Evolutionary conservation across 2,113 vertebrate genomes (phyloP), one percentile per base, ranked within the genome.

Genomic region (Apodemus sylvaticus): DNA sequence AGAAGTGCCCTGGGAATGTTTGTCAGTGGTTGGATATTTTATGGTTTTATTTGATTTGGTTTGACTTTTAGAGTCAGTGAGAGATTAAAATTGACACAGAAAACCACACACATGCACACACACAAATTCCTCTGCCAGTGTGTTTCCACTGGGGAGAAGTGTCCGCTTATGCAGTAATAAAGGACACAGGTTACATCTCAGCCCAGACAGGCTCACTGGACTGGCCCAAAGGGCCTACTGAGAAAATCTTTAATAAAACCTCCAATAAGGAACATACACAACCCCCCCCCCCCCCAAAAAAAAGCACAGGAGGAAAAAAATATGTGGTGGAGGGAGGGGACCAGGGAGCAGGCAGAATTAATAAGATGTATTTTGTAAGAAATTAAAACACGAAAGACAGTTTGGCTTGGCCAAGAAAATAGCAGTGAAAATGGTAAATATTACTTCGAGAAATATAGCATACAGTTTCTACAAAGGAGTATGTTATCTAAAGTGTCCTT

Each of bases 1-100:
- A 26, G 71, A 94, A 16, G 7, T 62, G 48, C 60, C 34, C 17
- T 51, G n/a, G 62, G 74, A 24, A 91, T 70, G 66, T 7, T 51
- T 83, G 39, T 90, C 60, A 19, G 60, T 6, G 74, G 89, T 45
- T 29, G 70, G 14, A 66, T 74, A 39, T 53, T 60, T 64, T 58
- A 81, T 86, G 68, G 42, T 91, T 96, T 91, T 66, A 51, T 96
- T 94, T 90, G 66, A 95, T 91, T 93, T 86, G 16, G 58, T 88
- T 93, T 77, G 39, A 85, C 53, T 93, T 93, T 96, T 58, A 68
- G 60, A 93, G 76, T 94, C 82, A 94, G 74, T 42, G 66, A 85
- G 96, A 95, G 79, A 92, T 86, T 85, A 83, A 96, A 95, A 42
- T 82, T 70, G 92, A 62, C 96, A 87, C 13, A 22, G 85, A 88